A percentile compares a stretch with the other conserved stretches of the same genome.
These are phyloP conservation scores for Eurystomus gularis DNA, from an alignment of 2,113 vertebrate genomes.

Conservation along the genomic window DNA sequence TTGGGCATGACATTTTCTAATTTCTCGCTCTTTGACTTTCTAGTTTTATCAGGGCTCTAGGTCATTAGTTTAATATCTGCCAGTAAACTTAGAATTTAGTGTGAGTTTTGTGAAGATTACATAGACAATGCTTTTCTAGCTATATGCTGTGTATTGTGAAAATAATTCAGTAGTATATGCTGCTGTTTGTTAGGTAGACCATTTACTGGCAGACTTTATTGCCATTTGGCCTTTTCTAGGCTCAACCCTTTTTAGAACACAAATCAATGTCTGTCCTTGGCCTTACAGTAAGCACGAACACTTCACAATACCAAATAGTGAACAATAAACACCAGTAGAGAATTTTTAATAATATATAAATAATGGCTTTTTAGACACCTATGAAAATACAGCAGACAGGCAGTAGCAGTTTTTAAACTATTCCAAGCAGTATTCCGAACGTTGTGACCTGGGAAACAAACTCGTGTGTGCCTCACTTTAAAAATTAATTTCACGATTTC, in stretches of 20 bases:
- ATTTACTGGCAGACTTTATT: background rate
- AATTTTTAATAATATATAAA: background rate
- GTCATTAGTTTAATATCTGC: background rate
- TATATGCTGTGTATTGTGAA: background rate
- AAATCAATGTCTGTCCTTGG: background rate
- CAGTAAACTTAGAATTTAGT: background rate
- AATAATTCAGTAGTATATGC: background rate
- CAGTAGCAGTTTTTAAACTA: background rate
- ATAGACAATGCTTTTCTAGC: background rate
- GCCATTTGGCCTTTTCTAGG: background rate
- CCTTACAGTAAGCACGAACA: background rate
- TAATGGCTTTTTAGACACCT: background rate
- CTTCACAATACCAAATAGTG: background rate
- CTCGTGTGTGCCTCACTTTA: background rate
- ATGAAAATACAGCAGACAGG: background rate
- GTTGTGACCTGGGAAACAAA: background rate
- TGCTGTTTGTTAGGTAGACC: background rate
- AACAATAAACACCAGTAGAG: background rate
- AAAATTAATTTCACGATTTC: conserved; percentile 40
- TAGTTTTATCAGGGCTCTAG: background rate
- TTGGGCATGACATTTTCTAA: background rate
- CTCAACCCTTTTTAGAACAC: background rate
- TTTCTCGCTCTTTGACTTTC: background rate
- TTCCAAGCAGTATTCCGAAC: background rate
- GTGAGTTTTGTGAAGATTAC: background rate